Percentiles rank a stretch among this genome's conserved stretches.
These are phyloP conservation scores for Caerostris darwini DNA, from an alignment of 1,140 invertebrate species.

Conservation along the genomic window DNA sequence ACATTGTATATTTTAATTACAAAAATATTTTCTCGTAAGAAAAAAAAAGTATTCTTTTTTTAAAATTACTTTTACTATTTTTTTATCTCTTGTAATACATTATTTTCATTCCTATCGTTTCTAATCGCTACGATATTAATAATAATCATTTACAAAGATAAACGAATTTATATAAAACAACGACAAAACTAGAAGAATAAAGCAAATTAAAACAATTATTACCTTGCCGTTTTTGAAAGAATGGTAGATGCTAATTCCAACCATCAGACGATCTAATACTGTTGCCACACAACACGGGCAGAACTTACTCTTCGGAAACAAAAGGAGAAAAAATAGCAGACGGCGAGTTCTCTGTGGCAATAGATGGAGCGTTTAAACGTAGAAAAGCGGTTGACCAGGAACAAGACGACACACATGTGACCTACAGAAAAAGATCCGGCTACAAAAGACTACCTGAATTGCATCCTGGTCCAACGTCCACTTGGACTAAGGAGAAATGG, in stretches of 20 bases:
- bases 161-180: background rate
- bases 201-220: background rate
- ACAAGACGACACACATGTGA: conserved; percentile 62
- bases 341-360: background rate
- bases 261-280: conserved; percentile 15
- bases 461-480: conserved; percentile 73
- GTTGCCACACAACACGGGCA: conserved; percentile 6
- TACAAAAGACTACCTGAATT: conserved; percentile 62
- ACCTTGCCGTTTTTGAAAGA: background rate
- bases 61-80: too few species aligned
- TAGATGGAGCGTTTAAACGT: conserved; percentile 62
- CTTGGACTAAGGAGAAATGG: conserved; percentile 43
- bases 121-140: background rate
- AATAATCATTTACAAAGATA: background rate
- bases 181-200: background rate
- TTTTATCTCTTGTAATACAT: too few species aligned
- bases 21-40: too few species aligned
- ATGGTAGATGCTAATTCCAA: conserved; percentile 1
- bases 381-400: conserved; percentile 57
- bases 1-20: too few species aligned
- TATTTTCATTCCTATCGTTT: too few species aligned
- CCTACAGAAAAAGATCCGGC: conserved; percentile 72
- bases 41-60: too few species aligned
- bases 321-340: conserved; percentile 20
- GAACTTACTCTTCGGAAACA: conserved; percentile 32